Conservation (phyloP, 2,888 invertebrate species). For the Pantelozetes paolii region DNA sequence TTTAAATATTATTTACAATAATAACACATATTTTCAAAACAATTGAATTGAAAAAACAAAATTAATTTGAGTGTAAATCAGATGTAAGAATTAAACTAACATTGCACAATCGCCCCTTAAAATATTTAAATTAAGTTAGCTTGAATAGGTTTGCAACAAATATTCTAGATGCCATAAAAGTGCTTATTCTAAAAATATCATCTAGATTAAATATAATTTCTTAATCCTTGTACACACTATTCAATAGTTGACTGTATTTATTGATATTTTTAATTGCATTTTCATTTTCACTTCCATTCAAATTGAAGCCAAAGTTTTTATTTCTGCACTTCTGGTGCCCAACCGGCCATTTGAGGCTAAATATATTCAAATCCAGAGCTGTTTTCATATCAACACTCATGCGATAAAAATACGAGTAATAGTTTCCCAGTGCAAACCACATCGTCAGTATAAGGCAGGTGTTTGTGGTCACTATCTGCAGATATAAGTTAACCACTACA, state of each 20-base stretch:
- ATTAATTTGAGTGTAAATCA: too few species aligned
- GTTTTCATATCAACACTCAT: constrained; percentile 44
- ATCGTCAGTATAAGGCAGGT: neutral
- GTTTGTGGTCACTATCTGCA: neutral
- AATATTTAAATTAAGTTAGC: too few species aligned
- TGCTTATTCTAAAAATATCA: too few species aligned
- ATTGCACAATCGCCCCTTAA: too few species aligned
- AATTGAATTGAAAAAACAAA: too few species aligned
- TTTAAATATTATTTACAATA: too few species aligned
- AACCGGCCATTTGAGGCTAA: constrained; percentile 45
- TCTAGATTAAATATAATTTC: too few species aligned
- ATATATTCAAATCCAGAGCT: constrained; percentile 46
- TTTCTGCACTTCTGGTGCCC: constrained; percentile 44
- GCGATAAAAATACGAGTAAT: neutral
- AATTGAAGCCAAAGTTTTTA: constrained; percentile 45
- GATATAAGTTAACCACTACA: neutral
- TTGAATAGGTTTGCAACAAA: too few species aligned
- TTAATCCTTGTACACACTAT: neutral
- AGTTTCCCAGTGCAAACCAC: neutral
- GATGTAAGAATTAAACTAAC: too few species aligned
- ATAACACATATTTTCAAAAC: too few species aligned
- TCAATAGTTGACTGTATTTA: neutral
- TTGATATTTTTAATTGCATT: constrained; percentile 36
- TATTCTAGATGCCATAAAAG: too few species aligned
- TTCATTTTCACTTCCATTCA: constrained; percentile 46